Conservation (phyloP, 2,888 invertebrate species). For the Acheta domesticus region DNA sequence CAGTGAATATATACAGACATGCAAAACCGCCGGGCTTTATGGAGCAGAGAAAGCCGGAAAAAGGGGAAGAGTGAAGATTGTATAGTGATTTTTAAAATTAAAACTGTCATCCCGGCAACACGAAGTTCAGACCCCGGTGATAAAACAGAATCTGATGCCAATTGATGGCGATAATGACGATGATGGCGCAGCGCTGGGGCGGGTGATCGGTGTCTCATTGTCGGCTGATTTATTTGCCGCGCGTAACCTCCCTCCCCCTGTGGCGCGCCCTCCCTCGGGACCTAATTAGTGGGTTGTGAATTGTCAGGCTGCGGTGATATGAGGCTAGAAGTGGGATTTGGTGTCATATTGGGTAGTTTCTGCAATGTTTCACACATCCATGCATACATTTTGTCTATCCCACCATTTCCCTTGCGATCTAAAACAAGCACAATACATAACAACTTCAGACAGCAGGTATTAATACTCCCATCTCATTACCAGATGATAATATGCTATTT, state of each 20-base stretch:
- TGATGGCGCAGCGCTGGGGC: conserved; percentile 2
- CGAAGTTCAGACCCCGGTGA: conserved; percentile 21
- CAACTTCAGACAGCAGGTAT: conserved; percentile 18
- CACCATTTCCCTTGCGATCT: conserved; percentile 10
- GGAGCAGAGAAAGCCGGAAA: background rate
- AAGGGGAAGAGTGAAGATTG: conserved; percentile 21
- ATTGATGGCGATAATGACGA: conserved; percentile 29
- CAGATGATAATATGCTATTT: conserved; percentile 10
- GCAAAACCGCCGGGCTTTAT: background rate
- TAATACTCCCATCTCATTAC: conserved; percentile 18
- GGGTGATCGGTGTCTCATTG: conserved; percentile 21
- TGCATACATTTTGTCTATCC: conserved; percentile 18
- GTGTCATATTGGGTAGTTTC: conserved; percentile 23
- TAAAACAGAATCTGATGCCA: conserved; percentile 29
- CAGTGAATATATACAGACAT: conserved; percentile 18
- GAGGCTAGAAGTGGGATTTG: conserved; percentile 20
- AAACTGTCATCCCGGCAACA: conserved; percentile 22
- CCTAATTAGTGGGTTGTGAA: conserved; percentile 22
- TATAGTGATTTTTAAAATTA: conserved; percentile 25
- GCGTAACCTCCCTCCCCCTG: conserved; percentile 9
- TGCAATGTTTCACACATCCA: conserved; percentile 21
- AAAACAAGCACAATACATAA: conserved; percentile 18
- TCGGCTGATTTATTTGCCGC: conserved; percentile 24
- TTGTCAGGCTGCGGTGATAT: conserved; percentile 22
- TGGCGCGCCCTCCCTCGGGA: conserved; percentile 11